These are phyloP conservation scores for Dreissena polymorpha DNA, from an alignment of 1,140 invertebrate genomes.

Conservation along the genomic window DNA sequence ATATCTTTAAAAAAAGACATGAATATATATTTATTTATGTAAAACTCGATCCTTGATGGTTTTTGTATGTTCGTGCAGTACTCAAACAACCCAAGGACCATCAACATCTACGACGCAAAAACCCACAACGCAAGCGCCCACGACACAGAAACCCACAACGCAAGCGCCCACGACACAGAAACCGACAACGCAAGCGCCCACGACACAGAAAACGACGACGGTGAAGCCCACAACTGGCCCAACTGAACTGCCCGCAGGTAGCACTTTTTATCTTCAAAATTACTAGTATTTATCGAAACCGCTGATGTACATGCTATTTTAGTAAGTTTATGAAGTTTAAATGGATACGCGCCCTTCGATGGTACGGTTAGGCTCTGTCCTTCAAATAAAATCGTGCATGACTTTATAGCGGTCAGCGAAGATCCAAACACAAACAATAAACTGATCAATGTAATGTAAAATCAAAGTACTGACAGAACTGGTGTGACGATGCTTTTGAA, in stretches of 20 bases:
- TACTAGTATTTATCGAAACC: neutral
- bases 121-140: neutral
- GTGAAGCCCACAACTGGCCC: neutral
- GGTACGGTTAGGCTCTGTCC: too few species aligned
- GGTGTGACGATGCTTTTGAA: too few species aligned
- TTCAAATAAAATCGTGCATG: too few species aligned
- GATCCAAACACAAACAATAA: too few species aligned
- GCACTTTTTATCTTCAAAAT: neutral
- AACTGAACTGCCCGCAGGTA: neutral
- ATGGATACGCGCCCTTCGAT: neutral
- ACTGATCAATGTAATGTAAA: too few species aligned
- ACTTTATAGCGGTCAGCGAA: too few species aligned
- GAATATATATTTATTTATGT: neutral
- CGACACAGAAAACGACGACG: neutral
- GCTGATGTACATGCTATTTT: neutral
- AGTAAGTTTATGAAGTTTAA: neutral
- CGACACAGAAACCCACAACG: neutral
- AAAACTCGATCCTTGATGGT: neutral
- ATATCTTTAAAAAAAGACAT: neutral
- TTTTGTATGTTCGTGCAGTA: neutral
- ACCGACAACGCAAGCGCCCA: neutral
- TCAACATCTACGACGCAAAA: neutral
- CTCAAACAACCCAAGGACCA: neutral
- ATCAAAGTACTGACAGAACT: too few species aligned
- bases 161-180: neutral